Conservation (phyloP, 2,888 invertebrate species). For the Cosmia pyralina region DNA sequence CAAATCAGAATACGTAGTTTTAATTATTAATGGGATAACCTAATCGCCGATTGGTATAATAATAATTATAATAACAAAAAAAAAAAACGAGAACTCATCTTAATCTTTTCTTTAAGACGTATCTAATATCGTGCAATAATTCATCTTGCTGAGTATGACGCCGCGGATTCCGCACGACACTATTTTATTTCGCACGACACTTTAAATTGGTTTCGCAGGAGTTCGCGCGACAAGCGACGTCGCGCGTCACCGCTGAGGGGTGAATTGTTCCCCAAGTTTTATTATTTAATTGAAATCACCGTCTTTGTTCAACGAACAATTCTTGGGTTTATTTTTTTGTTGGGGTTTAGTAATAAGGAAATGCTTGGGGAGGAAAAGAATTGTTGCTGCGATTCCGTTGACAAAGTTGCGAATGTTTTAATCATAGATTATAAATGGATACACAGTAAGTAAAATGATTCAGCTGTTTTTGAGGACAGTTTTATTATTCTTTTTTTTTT, state of each 20-base stretch:
- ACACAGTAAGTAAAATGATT: neutral
- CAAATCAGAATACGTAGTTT: too few relatives aligned
- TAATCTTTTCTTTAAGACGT: constrained; percentile 29
- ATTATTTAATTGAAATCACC: constrained; percentile 68
- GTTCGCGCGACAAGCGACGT: constrained; percentile 61
- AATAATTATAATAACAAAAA: neutral
- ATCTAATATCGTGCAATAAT: constrained; percentile 66
- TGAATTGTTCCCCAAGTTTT: constrained; percentile 61
- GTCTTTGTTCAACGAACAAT: constrained; percentile 62
- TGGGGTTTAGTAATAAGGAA: constrained; percentile 30
- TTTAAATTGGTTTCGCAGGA: constrained; percentile 71
- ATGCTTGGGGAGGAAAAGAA: constrained; percentile 15
- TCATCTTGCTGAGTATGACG: constrained; percentile 72
- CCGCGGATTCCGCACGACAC: constrained; percentile 63
- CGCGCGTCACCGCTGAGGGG: constrained; percentile 49
- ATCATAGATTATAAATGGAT: too few relatives aligned
- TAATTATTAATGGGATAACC: too few relatives aligned
- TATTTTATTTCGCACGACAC: constrained; percentile 67
- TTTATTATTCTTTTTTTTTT: neutral
- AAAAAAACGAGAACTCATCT: neutral
- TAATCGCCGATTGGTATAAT: too few relatives aligned
- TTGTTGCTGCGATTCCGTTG: constrained; percentile 8
- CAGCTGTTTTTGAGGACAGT: neutral
- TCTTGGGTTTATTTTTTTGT: constrained; percentile 55
- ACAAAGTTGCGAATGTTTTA: constrained; percentile 9